Percentiles rank a stretch among this genome's conserved stretches.
These are phyloP conservation scores for Charanyca ferruginea DNA, from an alignment of 2,888 invertebrate species.

Conservation along the genomic window DNA sequence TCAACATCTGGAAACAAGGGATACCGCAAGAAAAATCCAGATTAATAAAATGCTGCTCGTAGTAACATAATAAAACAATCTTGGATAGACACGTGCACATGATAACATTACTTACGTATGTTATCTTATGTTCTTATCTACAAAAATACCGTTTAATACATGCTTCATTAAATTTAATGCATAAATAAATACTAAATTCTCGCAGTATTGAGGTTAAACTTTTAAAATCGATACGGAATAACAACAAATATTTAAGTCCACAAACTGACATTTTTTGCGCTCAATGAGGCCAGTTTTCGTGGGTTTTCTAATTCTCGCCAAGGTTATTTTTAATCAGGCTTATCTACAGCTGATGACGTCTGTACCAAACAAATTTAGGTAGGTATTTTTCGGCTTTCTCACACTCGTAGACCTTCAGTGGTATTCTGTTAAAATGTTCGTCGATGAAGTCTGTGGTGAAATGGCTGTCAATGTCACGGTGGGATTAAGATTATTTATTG, in stretches of 20 bases:
- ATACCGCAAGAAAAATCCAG: neutral
- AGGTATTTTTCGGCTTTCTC: neutral
- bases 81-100: slow-evolving; percentile 32
- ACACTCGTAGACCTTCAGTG: too few relatives aligned
- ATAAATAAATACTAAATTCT: slow-evolving; percentile 26
- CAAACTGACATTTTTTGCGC: slow-evolving; percentile 7
- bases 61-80: slow-evolving; percentile 10
- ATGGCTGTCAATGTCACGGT: too few relatives aligned
- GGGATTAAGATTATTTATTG: too few relatives aligned
- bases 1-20: neutral
- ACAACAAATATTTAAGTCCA: neutral
- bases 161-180: slow-evolving; percentile 13
- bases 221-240: neutral
- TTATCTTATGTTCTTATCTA: slow-evolving; percentile 41
- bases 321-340: slow-evolving; percentile 44
- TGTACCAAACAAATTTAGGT: neutral
- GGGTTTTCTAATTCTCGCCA: slow-evolving; percentile 52
- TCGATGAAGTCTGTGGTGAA: too few relatives aligned
- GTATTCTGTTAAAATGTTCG: too few relatives aligned
- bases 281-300: slow-evolving; percentile 9
- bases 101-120: slow-evolving; percentile 30
- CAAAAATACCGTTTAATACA: slow-evolving; percentile 28
- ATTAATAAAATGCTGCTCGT: neutral
- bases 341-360: slow-evolving; percentile 42
- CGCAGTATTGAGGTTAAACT: neutral